Conservation (phyloP, 2,888 invertebrate species). For the Drosophila paranaensis region DNA sequence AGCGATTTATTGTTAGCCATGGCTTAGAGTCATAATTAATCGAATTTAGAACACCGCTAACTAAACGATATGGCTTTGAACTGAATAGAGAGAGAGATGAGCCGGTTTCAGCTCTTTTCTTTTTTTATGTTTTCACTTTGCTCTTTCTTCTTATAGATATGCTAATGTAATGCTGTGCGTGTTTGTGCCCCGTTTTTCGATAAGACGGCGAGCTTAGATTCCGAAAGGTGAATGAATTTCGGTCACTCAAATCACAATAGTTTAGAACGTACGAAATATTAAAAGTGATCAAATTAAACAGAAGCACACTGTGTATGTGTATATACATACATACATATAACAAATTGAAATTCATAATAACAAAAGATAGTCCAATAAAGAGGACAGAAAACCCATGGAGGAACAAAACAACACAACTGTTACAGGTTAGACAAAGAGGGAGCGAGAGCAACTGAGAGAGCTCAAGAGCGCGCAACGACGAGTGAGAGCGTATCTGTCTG, state of each 20-base stretch:
- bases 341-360: conserved; percentile 60
- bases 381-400: conserved; percentile 55
- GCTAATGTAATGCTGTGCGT: conserved; percentile 45
- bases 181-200: conserved; percentile 36
- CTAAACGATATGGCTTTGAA: conserved; percentile 44
- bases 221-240: conserved; percentile 71
- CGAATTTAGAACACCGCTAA: conserved; percentile 75
- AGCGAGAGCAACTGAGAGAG: conserved; percentile 26
- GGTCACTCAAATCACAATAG: conserved; percentile 54
- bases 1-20: conserved; percentile 48
- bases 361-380: conserved; percentile 46
- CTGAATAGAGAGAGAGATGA: conserved; percentile 19
- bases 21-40: conserved; percentile 67
- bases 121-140: conserved; percentile 27
- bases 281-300: conserved; percentile 21
- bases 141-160: conserved; percentile 57
- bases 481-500: conserved; percentile 14
- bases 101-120: conserved; percentile 60
- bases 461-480: conserved; percentile 31
- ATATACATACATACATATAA: not conserved
- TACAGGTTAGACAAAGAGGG: conserved; percentile 6
- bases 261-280: conserved; percentile 32
- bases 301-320: conserved; percentile 42
- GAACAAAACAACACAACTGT: conserved; percentile 59
- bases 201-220: conserved; percentile 39